Percentiles rank a stretch among this genome's conserved stretches.
Evolutionary conservation across 2,113 vertebrate species (phyloP).

Genomic region (Pachypanchax playfairii): DNA sequence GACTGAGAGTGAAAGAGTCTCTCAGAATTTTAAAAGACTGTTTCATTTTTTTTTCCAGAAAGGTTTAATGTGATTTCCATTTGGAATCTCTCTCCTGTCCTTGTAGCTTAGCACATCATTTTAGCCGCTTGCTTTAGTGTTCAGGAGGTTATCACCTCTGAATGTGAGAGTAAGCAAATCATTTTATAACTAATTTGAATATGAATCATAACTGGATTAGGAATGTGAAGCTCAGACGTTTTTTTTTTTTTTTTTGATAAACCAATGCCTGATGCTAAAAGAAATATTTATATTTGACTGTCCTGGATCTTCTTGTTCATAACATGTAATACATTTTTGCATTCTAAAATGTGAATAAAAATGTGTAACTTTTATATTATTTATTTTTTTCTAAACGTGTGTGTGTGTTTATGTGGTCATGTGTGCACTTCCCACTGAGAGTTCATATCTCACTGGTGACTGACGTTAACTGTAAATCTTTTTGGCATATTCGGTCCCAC

Average conservation of each 20-base stretch:
- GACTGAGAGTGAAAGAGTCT: constrained; percentile 3
- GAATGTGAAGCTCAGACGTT: too few species aligned
- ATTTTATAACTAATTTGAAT: too few species aligned
- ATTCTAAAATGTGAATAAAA: too few species aligned
- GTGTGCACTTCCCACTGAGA: constrained; percentile 11
- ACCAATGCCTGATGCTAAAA: too few species aligned
- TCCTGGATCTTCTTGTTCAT: too few species aligned
- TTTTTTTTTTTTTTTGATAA: too few species aligned
- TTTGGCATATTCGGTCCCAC: constrained; percentile 53
- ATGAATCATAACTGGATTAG: too few species aligned
- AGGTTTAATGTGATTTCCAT: neutral
- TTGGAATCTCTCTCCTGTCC: neutral
- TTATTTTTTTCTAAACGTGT: neutral
- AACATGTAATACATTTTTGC: too few species aligned
- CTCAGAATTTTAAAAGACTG: constrained; percentile 1
- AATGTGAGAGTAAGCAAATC: too few species aligned
- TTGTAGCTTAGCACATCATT: neutral
- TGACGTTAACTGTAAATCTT: constrained; percentile 50
- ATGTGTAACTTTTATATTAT: too few species aligned
- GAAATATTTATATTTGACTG: too few species aligned
- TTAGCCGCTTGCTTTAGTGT: neutral
- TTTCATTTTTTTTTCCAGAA: neutral
- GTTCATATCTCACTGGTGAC: constrained; percentile 41
- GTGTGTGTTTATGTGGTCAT: neutral
- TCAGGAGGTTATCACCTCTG: neutral